Evolutionary conservation across 2,888 invertebrate species (phyloP).

Genomic region (Pristionchus fissidentatus): DNA sequence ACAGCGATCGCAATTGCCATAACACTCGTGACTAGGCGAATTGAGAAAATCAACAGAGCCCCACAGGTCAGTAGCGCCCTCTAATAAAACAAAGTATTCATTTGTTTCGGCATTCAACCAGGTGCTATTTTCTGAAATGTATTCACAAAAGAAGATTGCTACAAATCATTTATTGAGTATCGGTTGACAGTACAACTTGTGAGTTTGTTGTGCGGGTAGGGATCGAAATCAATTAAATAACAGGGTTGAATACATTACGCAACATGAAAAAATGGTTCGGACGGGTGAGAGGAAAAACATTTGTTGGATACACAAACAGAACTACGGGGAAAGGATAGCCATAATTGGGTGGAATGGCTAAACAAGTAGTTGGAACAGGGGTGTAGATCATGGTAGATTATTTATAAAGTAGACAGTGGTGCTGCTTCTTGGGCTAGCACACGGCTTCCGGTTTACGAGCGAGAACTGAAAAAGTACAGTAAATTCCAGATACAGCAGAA

Average conservation of each 20-base stretch:
- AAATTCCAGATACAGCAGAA: not conserved
- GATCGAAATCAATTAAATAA: not conserved
- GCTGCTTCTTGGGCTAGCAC: not conserved
- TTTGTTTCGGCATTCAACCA: not conserved
- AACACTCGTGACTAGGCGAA: too few species aligned
- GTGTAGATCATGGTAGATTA: constrained; percentile 2
- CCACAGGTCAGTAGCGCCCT: not conserved
- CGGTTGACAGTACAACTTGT: constrained; percentile 5
- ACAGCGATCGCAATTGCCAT: too few species aligned
- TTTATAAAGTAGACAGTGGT: not conserved
- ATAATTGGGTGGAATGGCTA: constrained; percentile 23
- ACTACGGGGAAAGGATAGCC: too few species aligned
- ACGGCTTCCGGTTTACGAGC: constrained; percentile 18
- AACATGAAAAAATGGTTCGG: not conserved
- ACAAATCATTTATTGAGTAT: constrained; percentile 31
- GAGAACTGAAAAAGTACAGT: not conserved
- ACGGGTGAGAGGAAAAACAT: not conserved
- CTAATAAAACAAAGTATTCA: too few species aligned
- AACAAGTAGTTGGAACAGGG: not conserved
- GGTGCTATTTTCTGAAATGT: not conserved
- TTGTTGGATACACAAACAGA: too few species aligned
- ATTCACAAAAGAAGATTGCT: not conserved
- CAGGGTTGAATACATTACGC: not conserved
- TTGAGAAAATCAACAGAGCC: not conserved
- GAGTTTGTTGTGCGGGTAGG: not conserved